phyloP scores from a whole-genome alignment of 2,888 invertebrate species.

The Cephus rjabovi region DNA sequence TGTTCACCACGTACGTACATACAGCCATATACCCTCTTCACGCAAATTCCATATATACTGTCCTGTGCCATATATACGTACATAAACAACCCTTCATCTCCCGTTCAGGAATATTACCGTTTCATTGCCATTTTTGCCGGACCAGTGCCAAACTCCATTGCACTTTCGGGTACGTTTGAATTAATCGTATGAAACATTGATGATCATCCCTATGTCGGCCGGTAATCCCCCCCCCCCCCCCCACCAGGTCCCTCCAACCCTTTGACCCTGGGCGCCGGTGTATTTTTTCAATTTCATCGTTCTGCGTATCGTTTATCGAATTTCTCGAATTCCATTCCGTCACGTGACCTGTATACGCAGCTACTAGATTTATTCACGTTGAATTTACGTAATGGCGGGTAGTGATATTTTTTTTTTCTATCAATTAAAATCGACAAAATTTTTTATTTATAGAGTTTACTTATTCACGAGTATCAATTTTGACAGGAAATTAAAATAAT shows the following conservation, averaged over 20 bases:
- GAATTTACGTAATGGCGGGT: neutral
- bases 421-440: neutral
- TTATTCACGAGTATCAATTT: neutral
- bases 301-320: neutral
- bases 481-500: neutral
- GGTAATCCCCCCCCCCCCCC: neutral
- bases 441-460: neutral
- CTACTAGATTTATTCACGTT: neutral
- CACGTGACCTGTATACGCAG: neutral
- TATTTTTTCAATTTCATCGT: neutral
- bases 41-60: neutral
- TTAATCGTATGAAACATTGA: slow-evolving; percentile 3
- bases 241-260: neutral
- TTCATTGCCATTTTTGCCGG: slow-evolving; percentile 1
- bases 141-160: neutral
- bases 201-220: neutral
- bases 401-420: neutral
- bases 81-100: neutral
- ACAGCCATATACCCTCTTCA: neutral
- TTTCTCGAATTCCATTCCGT: neutral
- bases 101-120: neutral
- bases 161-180: neutral
- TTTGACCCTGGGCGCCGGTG: neutral
- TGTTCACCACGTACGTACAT: neutral
- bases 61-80: neutral